Evolutionary conservation across 2,888 invertebrate species (phyloP).

Genomic region (Dusona sp.): DNA sequence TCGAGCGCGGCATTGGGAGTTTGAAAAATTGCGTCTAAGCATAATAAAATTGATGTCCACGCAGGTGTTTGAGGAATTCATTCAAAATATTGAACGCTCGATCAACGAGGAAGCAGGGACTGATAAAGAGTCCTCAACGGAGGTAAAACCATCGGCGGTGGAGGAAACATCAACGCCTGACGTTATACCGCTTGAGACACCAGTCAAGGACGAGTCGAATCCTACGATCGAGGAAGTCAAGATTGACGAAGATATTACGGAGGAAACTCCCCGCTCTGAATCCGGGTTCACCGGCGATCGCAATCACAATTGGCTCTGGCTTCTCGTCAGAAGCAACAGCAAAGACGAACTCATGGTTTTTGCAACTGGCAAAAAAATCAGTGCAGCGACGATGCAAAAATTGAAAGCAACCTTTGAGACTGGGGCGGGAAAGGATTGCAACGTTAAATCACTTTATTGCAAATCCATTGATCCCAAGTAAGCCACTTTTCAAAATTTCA

Average conservation of each 20-base stretch:
- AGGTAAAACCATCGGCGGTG: conserved; percentile 38
- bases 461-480: conserved; percentile 80
- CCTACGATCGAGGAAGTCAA: conserved; percentile 11
- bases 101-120: conserved; percentile 38
- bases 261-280: conserved; percentile 62
- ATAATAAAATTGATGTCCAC: conserved; percentile 63
- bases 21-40: conserved; percentile 16
- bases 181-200: conserved; percentile 61
- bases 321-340: conserved; percentile 81
- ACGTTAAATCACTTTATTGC: conserved; percentile 83
- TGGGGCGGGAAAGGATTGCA: conserved; percentile 81
- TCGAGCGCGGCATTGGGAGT: conserved; percentile 11
- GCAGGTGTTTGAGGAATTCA: conserved; percentile 83
- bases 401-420: conserved; percentile 80
- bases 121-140: conserved; percentile 61
- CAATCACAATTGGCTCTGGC: conserved; percentile 79
- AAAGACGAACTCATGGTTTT: conserved; percentile 82
- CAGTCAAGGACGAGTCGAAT: conserved; percentile 24
- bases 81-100: conserved; percentile 77
- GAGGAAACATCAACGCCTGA: conserved; percentile 73
- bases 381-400: conserved; percentile 78
- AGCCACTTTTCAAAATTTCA: conserved; percentile 55
- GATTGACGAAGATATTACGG: conserved; percentile 50
- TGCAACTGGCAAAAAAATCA: conserved; percentile 82
- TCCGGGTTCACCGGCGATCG: conserved; percentile 46